Evolutionary conservation across 2,797 vertebrate genomes (phyloP).

Genomic region (Rhabdomys pumilio): DNA sequence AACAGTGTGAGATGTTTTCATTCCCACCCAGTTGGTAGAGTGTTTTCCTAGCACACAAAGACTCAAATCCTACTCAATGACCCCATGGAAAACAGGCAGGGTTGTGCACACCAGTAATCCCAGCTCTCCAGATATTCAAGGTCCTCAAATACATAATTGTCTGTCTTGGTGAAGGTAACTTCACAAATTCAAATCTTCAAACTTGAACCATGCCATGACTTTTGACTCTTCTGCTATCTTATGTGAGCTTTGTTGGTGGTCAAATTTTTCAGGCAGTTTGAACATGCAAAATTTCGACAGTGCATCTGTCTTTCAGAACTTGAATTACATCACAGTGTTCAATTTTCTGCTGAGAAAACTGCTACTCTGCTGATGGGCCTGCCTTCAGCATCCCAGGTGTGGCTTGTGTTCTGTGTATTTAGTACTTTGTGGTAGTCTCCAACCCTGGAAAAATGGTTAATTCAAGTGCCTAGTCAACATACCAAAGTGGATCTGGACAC

Average conservation of each 20-base stretch:
- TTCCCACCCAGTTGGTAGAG: too few species aligned
- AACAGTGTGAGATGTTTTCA: too few species aligned
- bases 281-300: background rate
- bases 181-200: background rate
- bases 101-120: too few species aligned
- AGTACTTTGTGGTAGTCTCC: background rate
- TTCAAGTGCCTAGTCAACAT: too few species aligned
- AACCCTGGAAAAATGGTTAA: too few species aligned
- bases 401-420: background rate
- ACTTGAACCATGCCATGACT: background rate
- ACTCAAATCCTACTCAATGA: too few species aligned
- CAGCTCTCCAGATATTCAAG: too few species aligned
- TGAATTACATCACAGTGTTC: background rate
- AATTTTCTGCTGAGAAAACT: background rate
- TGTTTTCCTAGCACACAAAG: too few species aligned
- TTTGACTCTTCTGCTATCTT: background rate
- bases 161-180: background rate
- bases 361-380: background rate
- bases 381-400: background rate
- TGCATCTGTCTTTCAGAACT: background rate
- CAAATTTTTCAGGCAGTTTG: background rate
- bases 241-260: background rate
- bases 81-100: too few species aligned
- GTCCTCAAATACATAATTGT: too few species aligned
- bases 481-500: too few species aligned